Percentiles rank a stretch among this genome's conserved stretches.
Evolutionary conservation across 2,113 vertebrate genomes (phyloP).

Genomic region (Salvator merianae): DNA sequence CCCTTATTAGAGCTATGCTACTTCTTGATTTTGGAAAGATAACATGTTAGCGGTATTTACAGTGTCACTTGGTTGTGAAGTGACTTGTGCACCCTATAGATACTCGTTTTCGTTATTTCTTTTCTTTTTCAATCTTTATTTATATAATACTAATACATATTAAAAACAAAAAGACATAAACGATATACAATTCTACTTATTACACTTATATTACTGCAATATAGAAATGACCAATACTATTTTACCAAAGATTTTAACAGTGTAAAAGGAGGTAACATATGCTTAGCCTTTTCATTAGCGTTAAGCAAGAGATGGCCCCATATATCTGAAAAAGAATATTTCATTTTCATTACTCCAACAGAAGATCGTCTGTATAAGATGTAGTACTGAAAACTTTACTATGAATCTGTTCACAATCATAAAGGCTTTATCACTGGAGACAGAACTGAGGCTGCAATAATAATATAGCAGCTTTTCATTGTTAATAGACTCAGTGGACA

Average conservation of each 20-base stretch:
- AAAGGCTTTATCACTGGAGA: conserved; percentile 8
- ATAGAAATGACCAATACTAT: too few relatives aligned
- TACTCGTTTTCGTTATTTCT: not conserved
- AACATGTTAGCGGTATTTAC: not conserved
- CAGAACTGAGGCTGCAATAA: not conserved
- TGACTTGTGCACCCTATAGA: not conserved
- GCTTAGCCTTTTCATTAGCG: too few relatives aligned
- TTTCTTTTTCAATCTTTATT: too few relatives aligned
- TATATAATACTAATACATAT: too few relatives aligned
- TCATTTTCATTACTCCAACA: not conserved
- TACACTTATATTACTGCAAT: too few relatives aligned
- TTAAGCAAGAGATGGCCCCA: too few relatives aligned
- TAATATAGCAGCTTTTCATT: conserved; percentile 2
- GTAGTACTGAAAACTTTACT: conserved; percentile 2
- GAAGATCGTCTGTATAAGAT: not conserved
- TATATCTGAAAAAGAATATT: too few relatives aligned
- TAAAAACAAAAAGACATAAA: too few relatives aligned
- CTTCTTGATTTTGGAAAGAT: not conserved
- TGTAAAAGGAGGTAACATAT: too few relatives aligned
- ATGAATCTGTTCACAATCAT: conserved; percentile 17
- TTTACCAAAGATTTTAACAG: too few relatives aligned
- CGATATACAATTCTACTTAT: too few relatives aligned
- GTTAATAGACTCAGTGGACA: not conserved
- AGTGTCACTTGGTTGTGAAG: not conserved
- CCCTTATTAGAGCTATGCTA: too few relatives aligned